Evolutionary conservation across 2,113 vertebrate species (phyloP).

Genomic region (Delphinapterus leucas): DNA sequence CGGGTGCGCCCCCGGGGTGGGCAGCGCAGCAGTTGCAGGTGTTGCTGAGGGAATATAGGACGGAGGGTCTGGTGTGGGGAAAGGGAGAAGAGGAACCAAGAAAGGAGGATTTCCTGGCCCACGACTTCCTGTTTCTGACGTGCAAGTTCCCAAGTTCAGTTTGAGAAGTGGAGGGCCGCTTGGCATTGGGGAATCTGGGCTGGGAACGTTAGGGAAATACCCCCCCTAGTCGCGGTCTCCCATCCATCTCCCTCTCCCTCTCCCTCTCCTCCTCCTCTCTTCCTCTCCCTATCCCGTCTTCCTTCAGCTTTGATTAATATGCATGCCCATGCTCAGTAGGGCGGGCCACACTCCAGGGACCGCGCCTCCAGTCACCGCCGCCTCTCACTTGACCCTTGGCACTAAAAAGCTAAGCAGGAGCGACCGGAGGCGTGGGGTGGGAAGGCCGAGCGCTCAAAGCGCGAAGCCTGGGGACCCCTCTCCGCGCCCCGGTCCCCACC

Average conservation of each 20-base stretch:
- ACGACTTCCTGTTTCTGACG: slow-evolving; percentile 61
- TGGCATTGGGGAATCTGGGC: slow-evolving; percentile 12
- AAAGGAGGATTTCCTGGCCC: slow-evolving; percentile 33
- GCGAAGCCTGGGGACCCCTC: background rate
- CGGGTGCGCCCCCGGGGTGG: background rate
- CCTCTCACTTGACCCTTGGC: slow-evolving; percentile 42
- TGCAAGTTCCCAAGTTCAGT: slow-evolving; percentile 75
- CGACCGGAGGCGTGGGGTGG: background rate
- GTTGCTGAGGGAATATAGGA: background rate
- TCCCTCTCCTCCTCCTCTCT: too few species aligned
- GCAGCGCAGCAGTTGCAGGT: background rate
- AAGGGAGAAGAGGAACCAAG: background rate
- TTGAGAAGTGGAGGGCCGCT: slow-evolving; percentile 62
- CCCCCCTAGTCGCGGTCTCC: background rate
- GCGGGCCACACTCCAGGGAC: slow-evolving; percentile 40
- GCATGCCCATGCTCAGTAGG: slow-evolving; percentile 44
- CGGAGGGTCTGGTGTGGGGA: background rate
- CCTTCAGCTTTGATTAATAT: slow-evolving; percentile 58
- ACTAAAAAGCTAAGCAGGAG: background rate
- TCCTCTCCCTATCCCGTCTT: background rate
- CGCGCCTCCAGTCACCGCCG: background rate
- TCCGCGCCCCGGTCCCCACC: background rate
- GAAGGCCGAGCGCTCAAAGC: background rate
- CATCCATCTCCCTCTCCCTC: background rate
- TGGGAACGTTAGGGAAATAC: background rate